A percentile compares a stretch with the other conserved stretches of the same genome.
These are phyloP conservation scores for Porites evermanni DNA, from an alignment of 92 coral and sea anemone genomes.

Conservation along the genomic window DNA sequence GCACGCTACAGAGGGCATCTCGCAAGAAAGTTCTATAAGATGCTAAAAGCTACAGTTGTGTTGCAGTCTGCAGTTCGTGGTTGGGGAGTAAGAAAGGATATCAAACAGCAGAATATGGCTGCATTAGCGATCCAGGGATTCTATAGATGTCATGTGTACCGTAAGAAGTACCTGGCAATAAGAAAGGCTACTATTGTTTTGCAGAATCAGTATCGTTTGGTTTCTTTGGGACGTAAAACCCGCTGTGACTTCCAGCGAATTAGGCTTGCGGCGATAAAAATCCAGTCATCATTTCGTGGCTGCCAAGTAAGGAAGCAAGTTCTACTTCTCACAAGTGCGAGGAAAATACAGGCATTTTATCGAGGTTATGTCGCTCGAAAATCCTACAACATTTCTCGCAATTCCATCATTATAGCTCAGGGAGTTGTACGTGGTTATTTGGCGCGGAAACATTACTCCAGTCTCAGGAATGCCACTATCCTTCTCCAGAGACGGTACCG, in stretches of 20 bases:
- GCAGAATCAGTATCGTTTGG: constrained; percentile 75
- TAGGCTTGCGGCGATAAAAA: constrained; percentile 44
- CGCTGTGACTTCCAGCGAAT: constrained; percentile 44
- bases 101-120: constrained; percentile 47
- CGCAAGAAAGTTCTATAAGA: constrained; percentile 52
- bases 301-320: constrained; percentile 57
- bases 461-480: constrained; percentile 60
- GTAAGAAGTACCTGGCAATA: constrained; percentile 50
- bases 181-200: constrained; percentile 59
- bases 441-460: constrained; percentile 63
- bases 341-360: constrained; percentile 72
- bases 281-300: constrained; percentile 80
- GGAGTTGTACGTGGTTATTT: constrained; percentile 75
- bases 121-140: constrained; percentile 64
- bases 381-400: constrained; percentile 43
- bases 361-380: constrained; percentile 72
- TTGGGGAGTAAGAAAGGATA: constrained; percentile 56
- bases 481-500: constrained; percentile 82
- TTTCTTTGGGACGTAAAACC: constrained; percentile 44
- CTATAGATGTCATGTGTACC: constrained; percentile 43
- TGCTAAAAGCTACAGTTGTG: constrained; percentile 63
- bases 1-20: constrained; percentile 66
- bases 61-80: constrained; percentile 85
- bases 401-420: constrained; percentile 63
- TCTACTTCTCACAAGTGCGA: constrained; percentile 59